Evolutionary conservation across 2,888 invertebrate species (phyloP).

Genomic region (Linnaemya vulpina): DNA sequence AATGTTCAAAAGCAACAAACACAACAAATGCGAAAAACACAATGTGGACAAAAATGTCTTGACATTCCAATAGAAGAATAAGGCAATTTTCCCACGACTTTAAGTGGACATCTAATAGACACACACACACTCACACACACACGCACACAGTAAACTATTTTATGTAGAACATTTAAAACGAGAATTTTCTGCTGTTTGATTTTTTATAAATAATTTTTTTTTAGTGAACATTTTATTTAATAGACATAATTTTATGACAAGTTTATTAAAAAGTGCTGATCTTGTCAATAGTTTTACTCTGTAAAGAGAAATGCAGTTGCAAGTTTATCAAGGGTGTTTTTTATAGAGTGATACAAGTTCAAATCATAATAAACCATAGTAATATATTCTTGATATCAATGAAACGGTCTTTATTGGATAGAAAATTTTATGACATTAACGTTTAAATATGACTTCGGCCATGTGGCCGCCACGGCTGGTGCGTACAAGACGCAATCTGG

Average conservation of each 20-base stretch:
- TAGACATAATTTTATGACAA: slow-evolving; percentile 20
- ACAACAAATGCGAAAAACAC: slow-evolving; percentile 23
- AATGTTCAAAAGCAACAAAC: slow-evolving; percentile 34
- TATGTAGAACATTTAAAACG: slow-evolving; percentile 13
- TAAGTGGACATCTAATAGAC: neutral
- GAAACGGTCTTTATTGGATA: too few species aligned
- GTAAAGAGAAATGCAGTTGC: neutral
- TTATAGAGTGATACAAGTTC: too few species aligned
- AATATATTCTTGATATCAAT: too few species aligned
- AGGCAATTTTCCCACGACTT: slow-evolving; percentile 62
- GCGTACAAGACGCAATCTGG: too few species aligned
- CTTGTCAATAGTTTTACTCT: neutral
- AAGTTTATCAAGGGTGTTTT: neutral
- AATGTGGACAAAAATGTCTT: slow-evolving; percentile 37
- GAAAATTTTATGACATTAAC: too few species aligned
- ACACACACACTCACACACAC: neutral
- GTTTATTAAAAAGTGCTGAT: slow-evolving; percentile 23
- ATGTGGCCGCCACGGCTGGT: too few species aligned
- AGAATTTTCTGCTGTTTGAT: neutral
- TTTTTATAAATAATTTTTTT: neutral
- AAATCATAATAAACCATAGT: too few species aligned
- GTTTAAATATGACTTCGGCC: too few species aligned
- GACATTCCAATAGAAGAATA: slow-evolving; percentile 41
- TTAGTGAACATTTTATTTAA: slow-evolving; percentile 25
- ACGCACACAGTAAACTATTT: neutral